These are phyloP conservation scores for Aleiodes leptofemur DNA, from an alignment of 2,888 invertebrate species.

Conservation along the genomic window DNA sequence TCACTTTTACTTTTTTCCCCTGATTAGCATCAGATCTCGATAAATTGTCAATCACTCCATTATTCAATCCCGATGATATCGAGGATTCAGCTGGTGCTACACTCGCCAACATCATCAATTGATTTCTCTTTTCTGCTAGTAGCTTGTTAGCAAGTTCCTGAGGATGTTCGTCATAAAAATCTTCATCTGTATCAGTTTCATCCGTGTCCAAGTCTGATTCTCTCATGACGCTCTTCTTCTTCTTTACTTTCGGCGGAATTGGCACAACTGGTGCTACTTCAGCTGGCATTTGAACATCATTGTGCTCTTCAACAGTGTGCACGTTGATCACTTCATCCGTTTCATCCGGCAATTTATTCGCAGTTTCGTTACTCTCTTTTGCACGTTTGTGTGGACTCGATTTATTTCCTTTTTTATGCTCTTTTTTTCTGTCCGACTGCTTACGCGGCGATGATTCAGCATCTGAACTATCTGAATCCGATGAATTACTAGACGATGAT, in stretches of 20 bases:
- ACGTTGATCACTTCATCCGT: slow-evolving; percentile 74
- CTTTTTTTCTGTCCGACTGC: slow-evolving; percentile 64
- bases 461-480: slow-evolving; percentile 80
- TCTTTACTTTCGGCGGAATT: slow-evolving; percentile 74
- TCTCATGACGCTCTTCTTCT: slow-evolving; percentile 72
- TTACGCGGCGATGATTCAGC: slow-evolving; percentile 77
- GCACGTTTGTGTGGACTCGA: slow-evolving; percentile 64
- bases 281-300: slow-evolving; percentile 12
- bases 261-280: slow-evolving; percentile 43
- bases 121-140: slow-evolving; percentile 84
- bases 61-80: slow-evolving; percentile 61
- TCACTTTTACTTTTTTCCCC: slow-evolving; percentile 78
- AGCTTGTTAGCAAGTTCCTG: slow-evolving; percentile 85
- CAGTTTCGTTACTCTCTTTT: slow-evolving; percentile 72
- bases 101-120: slow-evolving; percentile 80
- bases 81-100: slow-evolving; percentile 76
- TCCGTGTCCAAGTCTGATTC: slow-evolving; percentile 92
- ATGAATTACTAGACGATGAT: slow-evolving; percentile 78
- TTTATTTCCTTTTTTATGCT: slow-evolving; percentile 74
- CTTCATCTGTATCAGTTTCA: slow-evolving; percentile 91
- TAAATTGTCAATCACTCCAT: slow-evolving; percentile 61
- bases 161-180: slow-evolving; percentile 91
- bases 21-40: slow-evolving; percentile 2
- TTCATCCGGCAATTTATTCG: slow-evolving; percentile 65
- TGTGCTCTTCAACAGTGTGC: slow-evolving; percentile 30